Evolutionary conservation across 1,140 invertebrate genomes (phyloP).

Genomic region (Drosophila orena): DNA sequence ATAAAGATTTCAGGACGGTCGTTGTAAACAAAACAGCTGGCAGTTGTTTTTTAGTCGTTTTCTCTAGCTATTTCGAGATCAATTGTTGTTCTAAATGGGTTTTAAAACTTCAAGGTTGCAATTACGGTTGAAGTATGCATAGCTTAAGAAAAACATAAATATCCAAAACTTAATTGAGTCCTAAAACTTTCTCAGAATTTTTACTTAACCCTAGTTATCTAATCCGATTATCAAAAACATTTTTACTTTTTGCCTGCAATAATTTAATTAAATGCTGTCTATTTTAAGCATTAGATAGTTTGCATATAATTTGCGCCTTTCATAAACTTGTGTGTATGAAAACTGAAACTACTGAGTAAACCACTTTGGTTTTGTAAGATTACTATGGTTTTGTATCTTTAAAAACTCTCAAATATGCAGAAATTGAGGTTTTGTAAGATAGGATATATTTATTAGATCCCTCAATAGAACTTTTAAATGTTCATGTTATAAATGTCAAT

Average conservation of each 20-base stretch:
- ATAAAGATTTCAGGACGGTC: neutral
- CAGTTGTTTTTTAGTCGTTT: conserved; percentile 20
- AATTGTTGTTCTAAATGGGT: neutral
- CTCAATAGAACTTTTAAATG: no score
- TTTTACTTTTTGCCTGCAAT: no score
- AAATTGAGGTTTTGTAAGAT: no score
- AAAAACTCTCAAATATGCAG: neutral
- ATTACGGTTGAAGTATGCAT: neutral
- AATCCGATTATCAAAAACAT: no score
- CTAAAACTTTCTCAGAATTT: neutral
- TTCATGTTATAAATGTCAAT: no score
- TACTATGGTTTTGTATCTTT: neutral
- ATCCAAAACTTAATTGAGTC: neutral
- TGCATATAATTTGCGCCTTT: neutral
- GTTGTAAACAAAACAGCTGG: conserved; percentile 39
- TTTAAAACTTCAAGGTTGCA: conserved; percentile 16
- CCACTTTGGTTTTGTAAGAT: neutral
- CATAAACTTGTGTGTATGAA: neutral
- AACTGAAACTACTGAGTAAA: no score
- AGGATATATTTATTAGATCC: no score
- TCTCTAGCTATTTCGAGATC: neutral
- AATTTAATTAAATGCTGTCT: neutral
- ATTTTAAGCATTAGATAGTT: conserved; percentile 7
- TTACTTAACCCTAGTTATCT: no score
- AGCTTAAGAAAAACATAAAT: neutral